These are phyloP conservation scores for Collichthys lucidus DNA, from an alignment of 2,113 vertebrate species.

Conservation along the genomic window DNA sequence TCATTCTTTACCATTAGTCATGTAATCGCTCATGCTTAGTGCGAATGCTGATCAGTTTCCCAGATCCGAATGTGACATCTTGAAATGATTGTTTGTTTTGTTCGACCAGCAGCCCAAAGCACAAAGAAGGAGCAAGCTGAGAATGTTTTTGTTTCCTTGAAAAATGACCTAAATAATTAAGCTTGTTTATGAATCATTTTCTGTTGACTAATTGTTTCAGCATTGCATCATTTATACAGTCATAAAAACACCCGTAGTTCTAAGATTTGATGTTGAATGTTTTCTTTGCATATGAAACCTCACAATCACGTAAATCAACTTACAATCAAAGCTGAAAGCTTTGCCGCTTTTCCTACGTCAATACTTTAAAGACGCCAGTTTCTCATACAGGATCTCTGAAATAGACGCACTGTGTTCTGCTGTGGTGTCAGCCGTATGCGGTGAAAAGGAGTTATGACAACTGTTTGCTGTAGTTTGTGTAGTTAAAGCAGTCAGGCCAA, in stretches of 20 bases:
- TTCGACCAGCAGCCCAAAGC: not conserved
- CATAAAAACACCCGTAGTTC: not conserved
- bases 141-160: not conserved
- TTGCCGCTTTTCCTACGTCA: not conserved
- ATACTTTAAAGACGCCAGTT: not conserved
- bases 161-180: not conserved
- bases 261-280: not conserved
- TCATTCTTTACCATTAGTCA: not conserved
- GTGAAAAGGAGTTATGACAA: not conserved
- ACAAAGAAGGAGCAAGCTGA: not conserved
- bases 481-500: slow-evolving; percentile 56
- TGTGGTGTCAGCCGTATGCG: not conserved
- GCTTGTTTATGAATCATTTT: not conserved
- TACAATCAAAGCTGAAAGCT: not conserved
- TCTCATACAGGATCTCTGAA: not conserved
- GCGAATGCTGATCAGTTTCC: not conserved
- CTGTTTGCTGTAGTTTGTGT: slow-evolving; percentile 44
- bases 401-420: not conserved
- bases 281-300: not conserved
- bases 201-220: not conserved
- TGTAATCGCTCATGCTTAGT: not conserved
- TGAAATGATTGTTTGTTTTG: not conserved
- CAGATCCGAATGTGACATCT: not conserved
- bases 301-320: not conserved
- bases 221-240: not conserved